Conservation (phyloP, 2,797 vertebrate genomes). For the Mareca strepera region DNA sequence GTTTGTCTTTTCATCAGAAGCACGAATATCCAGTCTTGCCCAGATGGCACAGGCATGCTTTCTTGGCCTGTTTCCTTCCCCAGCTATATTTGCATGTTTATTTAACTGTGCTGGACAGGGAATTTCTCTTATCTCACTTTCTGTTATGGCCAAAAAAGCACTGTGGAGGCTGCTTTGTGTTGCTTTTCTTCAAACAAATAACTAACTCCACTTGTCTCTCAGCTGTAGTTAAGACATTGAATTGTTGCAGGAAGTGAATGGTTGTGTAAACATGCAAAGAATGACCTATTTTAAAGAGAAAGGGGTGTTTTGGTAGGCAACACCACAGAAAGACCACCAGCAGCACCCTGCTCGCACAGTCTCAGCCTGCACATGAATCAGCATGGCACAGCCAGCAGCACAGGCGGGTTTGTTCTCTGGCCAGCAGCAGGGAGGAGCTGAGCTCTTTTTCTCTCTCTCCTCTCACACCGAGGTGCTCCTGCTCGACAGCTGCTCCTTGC, state of each 20-base stretch:
- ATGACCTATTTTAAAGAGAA: neutral
- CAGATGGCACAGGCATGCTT: neutral
- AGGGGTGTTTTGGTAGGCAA: accelerated
- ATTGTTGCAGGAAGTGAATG: neutral
- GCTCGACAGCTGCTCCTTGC: neutral
- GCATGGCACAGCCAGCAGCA: accelerated
- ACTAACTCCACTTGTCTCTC: neutral
- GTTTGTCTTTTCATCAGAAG: neutral
- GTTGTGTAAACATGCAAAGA: neutral
- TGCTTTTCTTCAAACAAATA: neutral
- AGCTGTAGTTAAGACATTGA: neutral
- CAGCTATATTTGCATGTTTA: neutral
- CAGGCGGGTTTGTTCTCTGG: neutral
- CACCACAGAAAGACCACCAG: neutral
- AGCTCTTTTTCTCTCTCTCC: neutral
- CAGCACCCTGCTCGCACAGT: neutral
- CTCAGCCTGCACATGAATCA: accelerated
- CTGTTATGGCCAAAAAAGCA: neutral
- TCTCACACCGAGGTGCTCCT: neutral
- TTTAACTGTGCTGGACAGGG: neutral
- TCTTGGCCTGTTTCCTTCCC: neutral
- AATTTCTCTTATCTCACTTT: neutral
- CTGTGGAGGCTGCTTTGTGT: neutral
- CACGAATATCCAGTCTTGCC: neutral
- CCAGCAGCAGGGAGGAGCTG: neutral